Conservation (phyloP, 2,797 vertebrate species). For the Cossypha caffra region DNA sequence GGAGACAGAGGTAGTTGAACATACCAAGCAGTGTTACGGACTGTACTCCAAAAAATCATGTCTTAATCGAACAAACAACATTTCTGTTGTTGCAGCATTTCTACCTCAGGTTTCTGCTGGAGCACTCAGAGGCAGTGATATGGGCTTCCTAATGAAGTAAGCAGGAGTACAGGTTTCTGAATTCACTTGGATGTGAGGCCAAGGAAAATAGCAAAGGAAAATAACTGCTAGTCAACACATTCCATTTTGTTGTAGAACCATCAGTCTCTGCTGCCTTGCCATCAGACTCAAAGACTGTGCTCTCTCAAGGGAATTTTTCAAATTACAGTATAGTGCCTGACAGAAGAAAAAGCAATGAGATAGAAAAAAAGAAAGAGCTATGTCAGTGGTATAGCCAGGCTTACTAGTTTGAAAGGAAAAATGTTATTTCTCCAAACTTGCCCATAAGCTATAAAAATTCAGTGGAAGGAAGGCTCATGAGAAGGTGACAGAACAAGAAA, state of each 20-base stretch:
- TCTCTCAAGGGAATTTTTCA: background rate
- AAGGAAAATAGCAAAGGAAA: background rate
- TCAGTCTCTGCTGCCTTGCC: background rate
- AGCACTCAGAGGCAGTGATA: background rate
- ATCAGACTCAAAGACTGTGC: background rate
- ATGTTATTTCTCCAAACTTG: background rate
- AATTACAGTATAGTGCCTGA: background rate
- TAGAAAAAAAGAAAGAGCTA: background rate
- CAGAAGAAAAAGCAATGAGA: background rate
- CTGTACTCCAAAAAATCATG: background rate
- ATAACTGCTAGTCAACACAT: background rate
- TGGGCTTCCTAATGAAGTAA: background rate
- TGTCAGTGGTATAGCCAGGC: background rate
- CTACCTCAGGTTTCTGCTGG: background rate
- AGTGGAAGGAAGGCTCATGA: background rate
- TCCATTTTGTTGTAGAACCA: background rate
- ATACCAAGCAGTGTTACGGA: background rate
- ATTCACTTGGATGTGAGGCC: background rate
- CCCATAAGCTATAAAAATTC: background rate
- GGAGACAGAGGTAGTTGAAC: background rate
- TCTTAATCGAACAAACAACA: background rate
- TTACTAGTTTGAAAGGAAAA: background rate
- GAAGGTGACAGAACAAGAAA: background rate
- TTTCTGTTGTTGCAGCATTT: conserved; percentile 13
- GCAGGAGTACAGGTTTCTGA: conserved; percentile 48